These are phyloP conservation scores for Pseudococcus jackbeardsleyi DNA, from an alignment of 2,888 invertebrate genomes.

Conservation along the genomic window DNA sequence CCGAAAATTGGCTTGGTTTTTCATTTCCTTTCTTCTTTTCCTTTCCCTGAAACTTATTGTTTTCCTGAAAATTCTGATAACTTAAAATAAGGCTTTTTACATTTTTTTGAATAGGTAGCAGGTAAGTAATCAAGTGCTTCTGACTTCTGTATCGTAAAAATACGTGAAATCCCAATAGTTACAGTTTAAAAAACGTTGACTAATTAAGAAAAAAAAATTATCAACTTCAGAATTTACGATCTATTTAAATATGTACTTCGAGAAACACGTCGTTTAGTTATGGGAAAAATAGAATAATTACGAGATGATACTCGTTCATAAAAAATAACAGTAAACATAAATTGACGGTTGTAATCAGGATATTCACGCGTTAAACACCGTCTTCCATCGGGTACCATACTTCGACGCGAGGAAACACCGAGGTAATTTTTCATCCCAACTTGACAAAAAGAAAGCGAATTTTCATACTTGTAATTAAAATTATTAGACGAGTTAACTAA, in stretches of 20 bases:
- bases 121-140: too few species aligned
- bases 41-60: too few species aligned
- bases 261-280: not conserved
- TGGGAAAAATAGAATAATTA: constrained; percentile 4
- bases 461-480: constrained; percentile 36
- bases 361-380: not conserved
- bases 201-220: too few species aligned
- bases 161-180: not conserved
- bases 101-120: too few species aligned
- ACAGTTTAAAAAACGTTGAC: too few species aligned
- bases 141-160: not conserved
- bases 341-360: constrained; percentile 7
- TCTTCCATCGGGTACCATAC: not conserved
- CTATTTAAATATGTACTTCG: not conserved
- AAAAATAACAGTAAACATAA: constrained; percentile 23
- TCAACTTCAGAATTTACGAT: not conserved
- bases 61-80: too few species aligned
- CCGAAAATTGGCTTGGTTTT: too few species aligned
- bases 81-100: too few species aligned
- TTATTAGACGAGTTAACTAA: constrained; percentile 1
- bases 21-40: too few species aligned
- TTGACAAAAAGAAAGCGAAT: constrained; percentile 45
- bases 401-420: not conserved
- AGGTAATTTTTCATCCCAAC: constrained; percentile 27
- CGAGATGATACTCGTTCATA: not conserved